A percentile compares a stretch with the other conserved stretches of the same genome.
phyloP scores from a whole-genome alignment of 2,113 vertebrate genomes.

The Clupea harengus region DNA sequence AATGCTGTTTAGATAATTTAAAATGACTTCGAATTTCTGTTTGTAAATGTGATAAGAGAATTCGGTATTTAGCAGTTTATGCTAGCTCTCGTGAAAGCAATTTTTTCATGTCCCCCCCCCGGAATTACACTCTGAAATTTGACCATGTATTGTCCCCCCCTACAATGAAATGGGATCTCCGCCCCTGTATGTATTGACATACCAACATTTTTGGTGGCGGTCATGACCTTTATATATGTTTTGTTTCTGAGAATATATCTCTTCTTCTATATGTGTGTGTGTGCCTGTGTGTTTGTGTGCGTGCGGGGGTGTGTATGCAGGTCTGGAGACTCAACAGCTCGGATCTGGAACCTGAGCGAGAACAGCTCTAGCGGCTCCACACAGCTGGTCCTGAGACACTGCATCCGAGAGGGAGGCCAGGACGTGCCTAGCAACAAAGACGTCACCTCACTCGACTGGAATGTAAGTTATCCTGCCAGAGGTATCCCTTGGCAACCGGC shows the following conservation, averaged over 20 bases:
- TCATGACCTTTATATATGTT: not conserved
- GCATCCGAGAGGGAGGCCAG: slow-evolving; percentile 96
- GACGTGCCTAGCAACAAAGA: slow-evolving; percentile 99
- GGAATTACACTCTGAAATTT: no score
- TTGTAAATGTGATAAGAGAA: no score
- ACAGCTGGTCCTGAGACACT: slow-evolving; percentile 93
- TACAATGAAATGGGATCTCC: no score
- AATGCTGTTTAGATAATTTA: no score
- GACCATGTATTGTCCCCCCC: no score
- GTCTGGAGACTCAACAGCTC: slow-evolving; percentile 94
- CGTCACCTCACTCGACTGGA: slow-evolving; percentile 96
- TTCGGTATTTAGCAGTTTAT: no score
- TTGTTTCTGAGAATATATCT: not conserved
- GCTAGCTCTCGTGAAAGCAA: no score
- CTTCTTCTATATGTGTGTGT: not conserved
- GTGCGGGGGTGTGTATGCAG: slow-evolving; percentile 58
- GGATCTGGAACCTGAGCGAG: slow-evolving; percentile 98
- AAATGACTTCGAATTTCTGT: no score
- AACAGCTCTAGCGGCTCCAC: slow-evolving; percentile 94
- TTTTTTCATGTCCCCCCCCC: no score
- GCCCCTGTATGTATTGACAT: no score
- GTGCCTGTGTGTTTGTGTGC: no score
- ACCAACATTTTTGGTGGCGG: no score
- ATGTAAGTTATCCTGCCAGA: not conserved
- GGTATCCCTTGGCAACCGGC: not conserved